Base-by-base conservation (phyloP, 2,113 vertebrate species). In the Pungitius pungitius region DNA sequence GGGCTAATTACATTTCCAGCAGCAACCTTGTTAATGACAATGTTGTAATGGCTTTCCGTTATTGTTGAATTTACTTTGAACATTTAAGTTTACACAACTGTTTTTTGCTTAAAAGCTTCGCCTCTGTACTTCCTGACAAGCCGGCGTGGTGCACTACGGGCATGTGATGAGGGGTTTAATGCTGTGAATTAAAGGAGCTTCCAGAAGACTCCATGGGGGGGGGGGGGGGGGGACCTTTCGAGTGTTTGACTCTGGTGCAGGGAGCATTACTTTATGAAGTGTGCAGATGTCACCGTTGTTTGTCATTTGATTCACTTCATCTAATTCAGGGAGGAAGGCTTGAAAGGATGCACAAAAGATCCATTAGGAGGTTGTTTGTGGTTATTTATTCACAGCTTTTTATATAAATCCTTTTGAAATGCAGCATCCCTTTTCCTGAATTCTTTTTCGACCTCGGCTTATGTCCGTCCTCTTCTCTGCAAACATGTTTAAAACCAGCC, bases 1-100 rank as follows among this genome's bases (percentile, higher is more conserved):
- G 85, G 75, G 66, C 89, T 93, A 92, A 92, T 90, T 88, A 87
- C 84, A 90, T 89, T 91, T 89, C 87, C 83, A 77, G 80, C 83
- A 77, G 80, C 22, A 3, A 90, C 83, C 90, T 82, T 82, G 81
- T 85, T 80, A 91, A 92, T 89, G 24, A 85, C 67, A 83, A 84
- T 77, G 77, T 70, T 88, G 84, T 87, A 81, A 81, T 80, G 89
- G 87, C 84, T 92, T 85, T 91, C 8, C 86, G 42, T 82, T 60
- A 40, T 81, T 90, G 85, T 81, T 83, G 22, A 83, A 60, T 64
- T 13, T 73, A 81, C 87, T 91, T 88, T 79, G 79, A 88, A 61
- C 86, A 70, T 83, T 83, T 56, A 1, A 88, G 71, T 85, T 27
- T 76, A 89, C 82, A 84, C 82, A 86, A 81, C 74, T 87, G 77